Percentiles rank a stretch among this genome's conserved stretches.
phyloP scores from a whole-genome alignment of 2,888 invertebrate species.

The Balanococcus diminutus region DNA sequence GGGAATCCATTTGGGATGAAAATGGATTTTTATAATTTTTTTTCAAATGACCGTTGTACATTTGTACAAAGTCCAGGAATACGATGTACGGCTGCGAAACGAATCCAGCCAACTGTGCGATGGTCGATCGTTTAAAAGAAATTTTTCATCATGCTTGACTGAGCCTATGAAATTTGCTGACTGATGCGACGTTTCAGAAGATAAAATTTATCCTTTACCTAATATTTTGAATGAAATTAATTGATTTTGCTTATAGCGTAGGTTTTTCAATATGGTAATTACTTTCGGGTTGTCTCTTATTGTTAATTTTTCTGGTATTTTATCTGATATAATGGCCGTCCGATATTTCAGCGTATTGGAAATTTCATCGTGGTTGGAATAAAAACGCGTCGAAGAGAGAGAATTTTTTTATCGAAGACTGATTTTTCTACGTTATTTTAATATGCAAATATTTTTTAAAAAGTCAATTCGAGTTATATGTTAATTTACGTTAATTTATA shows the following conservation, averaged over 20 bases:
- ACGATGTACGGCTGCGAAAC: neutral
- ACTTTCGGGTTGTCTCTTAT: neutral
- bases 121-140: neutral
- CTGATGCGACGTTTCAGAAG: neutral
- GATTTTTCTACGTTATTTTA: no score
- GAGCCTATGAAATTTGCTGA: neutral
- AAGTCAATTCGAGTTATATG: no score
- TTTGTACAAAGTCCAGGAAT: neutral
- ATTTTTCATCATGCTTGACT: neutral
- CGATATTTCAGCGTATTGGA: neutral
- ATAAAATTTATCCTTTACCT: neutral
- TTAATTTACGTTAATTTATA: no score
- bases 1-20: neutral
- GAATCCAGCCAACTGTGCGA: no score
- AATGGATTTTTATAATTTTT: neutral
- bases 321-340: neutral
- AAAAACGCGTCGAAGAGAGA: neutral
- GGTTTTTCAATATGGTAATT: conserved; percentile 27
- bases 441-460: no score
- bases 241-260: neutral
- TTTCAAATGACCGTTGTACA: neutral
- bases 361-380: neutral
- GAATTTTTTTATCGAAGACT: no score
- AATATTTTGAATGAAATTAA: conserved; percentile 4
- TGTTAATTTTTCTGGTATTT: neutral